Percentiles rank a stretch among this genome's conserved stretches.
phyloP scores from a whole-genome alignment of 2,888 invertebrate genomes.

The Eupithecia exiguata region DNA sequence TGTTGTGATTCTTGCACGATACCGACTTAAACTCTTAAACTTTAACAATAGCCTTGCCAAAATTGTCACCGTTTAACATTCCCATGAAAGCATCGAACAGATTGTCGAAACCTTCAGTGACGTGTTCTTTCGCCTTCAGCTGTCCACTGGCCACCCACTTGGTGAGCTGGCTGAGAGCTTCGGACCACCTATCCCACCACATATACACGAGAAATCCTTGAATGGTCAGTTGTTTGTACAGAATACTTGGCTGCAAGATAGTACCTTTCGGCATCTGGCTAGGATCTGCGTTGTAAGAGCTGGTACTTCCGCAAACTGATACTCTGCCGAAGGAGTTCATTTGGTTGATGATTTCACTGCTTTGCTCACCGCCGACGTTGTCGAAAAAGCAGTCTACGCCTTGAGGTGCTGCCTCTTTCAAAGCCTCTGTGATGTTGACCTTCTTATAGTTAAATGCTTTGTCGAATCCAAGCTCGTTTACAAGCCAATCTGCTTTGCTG shows the following conservation, averaged over 20 bases:
- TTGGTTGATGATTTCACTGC: constrained; percentile 81
- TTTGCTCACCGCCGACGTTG: constrained; percentile 88
- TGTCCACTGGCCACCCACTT: constrained; percentile 87
- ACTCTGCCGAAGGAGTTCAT: constrained; percentile 86
- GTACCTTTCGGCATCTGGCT: constrained; percentile 47
- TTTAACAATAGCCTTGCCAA: constrained; percentile 88
- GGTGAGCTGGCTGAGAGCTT: constrained; percentile 83
- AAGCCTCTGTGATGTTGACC: constrained; percentile 75
- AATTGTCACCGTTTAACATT: constrained; percentile 85
- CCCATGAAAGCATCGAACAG: constrained; percentile 86
- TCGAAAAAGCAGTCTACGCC: constrained; percentile 91
- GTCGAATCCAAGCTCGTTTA: constrained; percentile 86
- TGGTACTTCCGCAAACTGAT: constrained; percentile 76
- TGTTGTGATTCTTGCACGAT: too few species aligned
- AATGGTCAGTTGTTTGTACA: constrained; percentile 73
- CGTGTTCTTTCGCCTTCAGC: constrained; percentile 85
- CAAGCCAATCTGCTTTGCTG: constrained; percentile 87
- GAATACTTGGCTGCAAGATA: constrained; percentile 80
- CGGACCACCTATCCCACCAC: constrained; percentile 82
- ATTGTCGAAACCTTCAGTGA: constrained; percentile 88
- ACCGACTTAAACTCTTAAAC: too few species aligned
- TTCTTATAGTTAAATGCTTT: constrained; percentile 89
- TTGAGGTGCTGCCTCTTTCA: constrained; percentile 86
- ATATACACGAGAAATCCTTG: constrained; percentile 84
- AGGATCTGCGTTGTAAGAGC: constrained; percentile 60